Base-by-base conservation (phyloP, 2,797 vertebrate genomes). In the Glossophaga mutica region DNA sequence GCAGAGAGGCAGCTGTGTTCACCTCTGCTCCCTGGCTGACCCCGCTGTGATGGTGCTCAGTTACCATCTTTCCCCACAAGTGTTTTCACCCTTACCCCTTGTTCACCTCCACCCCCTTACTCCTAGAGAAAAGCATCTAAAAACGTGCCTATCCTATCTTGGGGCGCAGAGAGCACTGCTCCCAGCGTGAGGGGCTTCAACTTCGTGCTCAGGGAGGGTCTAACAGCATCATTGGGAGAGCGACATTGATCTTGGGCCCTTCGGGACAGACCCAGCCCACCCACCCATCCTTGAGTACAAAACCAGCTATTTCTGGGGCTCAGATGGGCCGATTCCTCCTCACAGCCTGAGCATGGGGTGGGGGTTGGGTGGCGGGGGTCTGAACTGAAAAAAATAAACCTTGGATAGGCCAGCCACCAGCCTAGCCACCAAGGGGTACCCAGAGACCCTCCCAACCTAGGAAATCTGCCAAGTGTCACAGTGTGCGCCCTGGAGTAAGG, bases 41-140 rank as follows among this genome's bases (percentile, higher is more conserved):
- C 15, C 8, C 85, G 2, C 32, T 82, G 24, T 0, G 0, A 0
- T 39, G 46, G 32, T 16, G 10, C 29, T 78, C 16, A 0, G 12
- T 62, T 34, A 5, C 22, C n/a, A 9, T 39, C 82, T 42, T 46
- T 3, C 11, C 46, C 44, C 15, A 9, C 16, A 29, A 22, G 11
- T 85, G 87, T 77, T 57, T 91, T 52, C 24, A 29, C 22, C 39
- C 14, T 42, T 32, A 22, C 26, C 18, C 37, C 22, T 59, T 26
- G n/a, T 59, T 77, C 22, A 6, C 37, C n/a, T 57, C 42, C 5
- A 1, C 26, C 37, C 12, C 78, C 55, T 70, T 10, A 1, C 52
- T 79, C 32, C 74, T 21, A 7, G 42, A 65, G 37, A 24, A 57
- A 5, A 65, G 29, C 22, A n/a, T 48, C 74, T 42, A 4, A 32